Conservation (phyloP, 2,888 invertebrate genomes). For the Brachyptera risi region DNA sequence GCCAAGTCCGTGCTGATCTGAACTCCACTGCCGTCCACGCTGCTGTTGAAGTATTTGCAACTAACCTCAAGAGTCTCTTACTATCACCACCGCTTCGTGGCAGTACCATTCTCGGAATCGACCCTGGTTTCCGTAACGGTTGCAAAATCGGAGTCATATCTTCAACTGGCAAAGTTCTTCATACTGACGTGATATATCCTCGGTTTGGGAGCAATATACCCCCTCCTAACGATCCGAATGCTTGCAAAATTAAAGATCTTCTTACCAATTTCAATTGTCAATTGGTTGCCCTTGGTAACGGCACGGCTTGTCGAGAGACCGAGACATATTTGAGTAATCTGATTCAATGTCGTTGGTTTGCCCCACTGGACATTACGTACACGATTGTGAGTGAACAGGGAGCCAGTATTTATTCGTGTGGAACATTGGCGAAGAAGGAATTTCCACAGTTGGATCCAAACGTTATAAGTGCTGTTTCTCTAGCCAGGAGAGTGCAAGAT, state of each 20-base stretch:
- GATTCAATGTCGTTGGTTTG: constrained; percentile 53
- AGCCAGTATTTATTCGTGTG: constrained; percentile 88
- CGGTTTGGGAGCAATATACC: constrained; percentile 40
- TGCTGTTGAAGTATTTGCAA: constrained; percentile 78
- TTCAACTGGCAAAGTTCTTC: constrained; percentile 63
- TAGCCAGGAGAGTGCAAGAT: constrained; percentile 85
- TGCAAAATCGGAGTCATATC: constrained; percentile 85
- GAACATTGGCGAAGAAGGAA: constrained; percentile 76
- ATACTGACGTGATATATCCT: constrained; percentile 66
- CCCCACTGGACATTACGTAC: constrained; percentile 57
- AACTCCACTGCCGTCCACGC: constrained; percentile 74
- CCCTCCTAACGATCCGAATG: constrained; percentile 44
- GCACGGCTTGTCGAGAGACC: constrained; percentile 84
- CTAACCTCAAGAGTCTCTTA: constrained; percentile 78
- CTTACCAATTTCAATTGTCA: constrained; percentile 61
- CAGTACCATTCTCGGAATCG: constrained; percentile 75
- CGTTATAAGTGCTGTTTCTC: constrained; percentile 74
- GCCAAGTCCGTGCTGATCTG: constrained; percentile 68
- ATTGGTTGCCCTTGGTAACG: constrained; percentile 86
- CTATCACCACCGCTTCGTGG: constrained; percentile 77
- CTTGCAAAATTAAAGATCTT: constrained; percentile 50
- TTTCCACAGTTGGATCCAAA: constrained; percentile 81
- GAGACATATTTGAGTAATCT: constrained; percentile 66
- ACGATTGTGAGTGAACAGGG: constrained; percentile 88
- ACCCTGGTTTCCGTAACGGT: constrained; percentile 86